Evolutionary conservation across 2,888 invertebrate species (phyloP).

Genomic region (Eupeodes luniger): DNA sequence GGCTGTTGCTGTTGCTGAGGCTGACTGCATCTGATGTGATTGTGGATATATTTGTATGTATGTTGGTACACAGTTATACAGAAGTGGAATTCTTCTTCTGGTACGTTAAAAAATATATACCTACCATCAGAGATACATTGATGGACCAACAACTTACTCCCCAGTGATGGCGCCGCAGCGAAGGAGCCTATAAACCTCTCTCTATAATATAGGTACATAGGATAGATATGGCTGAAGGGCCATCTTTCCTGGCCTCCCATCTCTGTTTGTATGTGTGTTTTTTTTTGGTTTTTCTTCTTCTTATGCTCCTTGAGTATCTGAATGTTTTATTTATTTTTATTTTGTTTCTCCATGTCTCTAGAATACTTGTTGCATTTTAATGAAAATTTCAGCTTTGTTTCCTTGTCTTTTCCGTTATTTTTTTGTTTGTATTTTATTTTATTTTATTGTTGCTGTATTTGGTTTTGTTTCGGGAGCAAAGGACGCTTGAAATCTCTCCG

Average conservation of each 20-base stretch:
- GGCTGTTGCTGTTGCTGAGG: conserved; percentile 40
- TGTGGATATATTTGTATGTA: not conserved
- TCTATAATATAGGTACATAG: not conserved
- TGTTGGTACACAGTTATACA: not conserved
- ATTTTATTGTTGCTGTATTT: conserved; percentile 3
- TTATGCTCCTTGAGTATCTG: conserved; percentile 36
- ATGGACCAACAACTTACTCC: conserved; percentile 34
- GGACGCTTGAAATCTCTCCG: conserved; percentile 64
- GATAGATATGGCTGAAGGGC: conserved; percentile 44
- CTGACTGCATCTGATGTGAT: conserved; percentile 41
- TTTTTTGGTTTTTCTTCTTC: conserved; percentile 2
- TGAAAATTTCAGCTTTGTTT: conserved; percentile 58
- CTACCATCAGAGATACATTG: not conserved
- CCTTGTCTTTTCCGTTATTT: conserved; percentile 2
- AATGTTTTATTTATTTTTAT: conserved; percentile 63
- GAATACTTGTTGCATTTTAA: conserved; percentile 74
- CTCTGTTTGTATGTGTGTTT: conserved; percentile 5
- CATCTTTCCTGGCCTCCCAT: conserved; percentile 25
- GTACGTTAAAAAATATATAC: conserved; percentile 13
- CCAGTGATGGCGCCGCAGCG: conserved; percentile 10
- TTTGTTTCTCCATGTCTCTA: conserved; percentile 47
- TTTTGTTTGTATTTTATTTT: conserved; percentile 11
- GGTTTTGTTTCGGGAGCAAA: conserved; percentile 48
- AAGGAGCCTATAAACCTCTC: conserved; percentile 32
- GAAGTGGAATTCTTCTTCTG: conserved; percentile 39